Percentiles rank a stretch among this genome's conserved stretches.
Evolutionary conservation across 2,888 invertebrate species (phyloP).

Genomic region (Nomada ferruginata): DNA sequence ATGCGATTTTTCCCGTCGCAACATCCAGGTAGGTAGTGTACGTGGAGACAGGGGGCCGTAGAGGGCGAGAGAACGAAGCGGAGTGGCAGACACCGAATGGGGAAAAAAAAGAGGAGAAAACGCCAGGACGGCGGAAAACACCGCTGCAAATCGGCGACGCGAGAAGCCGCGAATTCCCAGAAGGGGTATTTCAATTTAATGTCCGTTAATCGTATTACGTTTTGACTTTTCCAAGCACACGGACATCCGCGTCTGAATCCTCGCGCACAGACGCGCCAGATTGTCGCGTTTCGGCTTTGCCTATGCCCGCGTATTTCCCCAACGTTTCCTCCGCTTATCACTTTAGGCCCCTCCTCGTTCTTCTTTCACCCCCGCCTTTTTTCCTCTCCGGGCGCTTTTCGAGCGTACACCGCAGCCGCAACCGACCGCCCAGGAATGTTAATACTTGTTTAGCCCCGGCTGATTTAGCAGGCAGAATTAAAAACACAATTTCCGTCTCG

Average conservation of each 20-base stretch:
- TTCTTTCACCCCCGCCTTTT: not conserved
- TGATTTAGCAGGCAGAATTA: slow-evolving; percentile 80
- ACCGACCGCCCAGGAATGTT: slow-evolving; percentile 73
- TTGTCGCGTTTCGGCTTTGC: slow-evolving; percentile 53
- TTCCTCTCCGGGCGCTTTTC: slow-evolving; percentile 21
- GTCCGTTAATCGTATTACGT: slow-evolving; percentile 76
- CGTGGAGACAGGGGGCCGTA: slow-evolving; percentile 30
- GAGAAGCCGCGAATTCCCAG: slow-evolving; percentile 65
- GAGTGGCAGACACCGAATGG: slow-evolving; percentile 35
- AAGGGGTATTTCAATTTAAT: slow-evolving; percentile 77
- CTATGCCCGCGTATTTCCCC: slow-evolving; percentile 32
- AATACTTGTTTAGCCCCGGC: slow-evolving; percentile 78
- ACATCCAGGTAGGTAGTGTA: slow-evolving; percentile 51
- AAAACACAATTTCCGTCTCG: slow-evolving; percentile 79
- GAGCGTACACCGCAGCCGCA: slow-evolving; percentile 43
- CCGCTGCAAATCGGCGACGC: slow-evolving; percentile 56
- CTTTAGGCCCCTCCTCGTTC: slow-evolving; percentile 29
- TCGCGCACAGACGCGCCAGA: slow-evolving; percentile 24
- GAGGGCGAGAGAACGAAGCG: not conserved
- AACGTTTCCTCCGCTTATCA: slow-evolving; percentile 37
- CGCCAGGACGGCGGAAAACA: slow-evolving; percentile 47
- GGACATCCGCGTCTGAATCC: slow-evolving; percentile 9
- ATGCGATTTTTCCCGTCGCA: slow-evolving; percentile 67
- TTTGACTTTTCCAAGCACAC: slow-evolving; percentile 63
- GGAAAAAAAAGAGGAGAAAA: not conserved